Conservation (phyloP, 2,113 vertebrate species). For the Cephalopterus ornatus region DNA sequence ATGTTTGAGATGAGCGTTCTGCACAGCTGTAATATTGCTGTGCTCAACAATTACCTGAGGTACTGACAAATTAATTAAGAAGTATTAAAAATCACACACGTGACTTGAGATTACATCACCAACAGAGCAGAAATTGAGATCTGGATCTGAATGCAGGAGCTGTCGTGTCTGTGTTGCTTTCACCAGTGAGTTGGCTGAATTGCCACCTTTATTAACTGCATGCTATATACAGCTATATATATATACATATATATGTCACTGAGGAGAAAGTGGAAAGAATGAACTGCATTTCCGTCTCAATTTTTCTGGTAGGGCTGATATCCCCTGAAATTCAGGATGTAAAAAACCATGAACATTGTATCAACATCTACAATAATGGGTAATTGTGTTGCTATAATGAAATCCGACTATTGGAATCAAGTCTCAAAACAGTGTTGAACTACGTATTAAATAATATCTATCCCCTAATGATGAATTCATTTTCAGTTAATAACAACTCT, state of each 20-base stretch:
- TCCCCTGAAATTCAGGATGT: neutral
- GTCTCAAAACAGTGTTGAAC: neutral
- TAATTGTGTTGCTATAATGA: neutral
- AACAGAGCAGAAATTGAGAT: neutral
- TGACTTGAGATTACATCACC: neutral
- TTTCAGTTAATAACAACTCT: slow-evolving; percentile 68
- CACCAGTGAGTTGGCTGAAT: neutral
- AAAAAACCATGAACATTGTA: neutral
- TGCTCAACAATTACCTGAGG: neutral
- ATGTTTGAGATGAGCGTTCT: neutral
- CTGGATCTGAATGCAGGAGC: neutral
- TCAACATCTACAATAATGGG: neutral
- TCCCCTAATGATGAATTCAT: slow-evolving; percentile 65
- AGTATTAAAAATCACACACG: neutral
- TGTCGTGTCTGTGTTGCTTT: neutral
- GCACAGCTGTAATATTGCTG: neutral
- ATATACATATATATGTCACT: neutral
- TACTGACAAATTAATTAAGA: neutral
- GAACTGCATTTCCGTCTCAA: neutral
- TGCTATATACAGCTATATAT: neutral
- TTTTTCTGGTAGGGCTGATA: neutral
- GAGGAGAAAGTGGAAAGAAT: neutral
- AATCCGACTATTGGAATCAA: neutral
- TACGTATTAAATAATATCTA: slow-evolving; percentile 54
- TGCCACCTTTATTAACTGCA: neutral